phyloP scores from a whole-genome alignment of 2,888 invertebrate genomes.

The Torymus tubicola region DNA sequence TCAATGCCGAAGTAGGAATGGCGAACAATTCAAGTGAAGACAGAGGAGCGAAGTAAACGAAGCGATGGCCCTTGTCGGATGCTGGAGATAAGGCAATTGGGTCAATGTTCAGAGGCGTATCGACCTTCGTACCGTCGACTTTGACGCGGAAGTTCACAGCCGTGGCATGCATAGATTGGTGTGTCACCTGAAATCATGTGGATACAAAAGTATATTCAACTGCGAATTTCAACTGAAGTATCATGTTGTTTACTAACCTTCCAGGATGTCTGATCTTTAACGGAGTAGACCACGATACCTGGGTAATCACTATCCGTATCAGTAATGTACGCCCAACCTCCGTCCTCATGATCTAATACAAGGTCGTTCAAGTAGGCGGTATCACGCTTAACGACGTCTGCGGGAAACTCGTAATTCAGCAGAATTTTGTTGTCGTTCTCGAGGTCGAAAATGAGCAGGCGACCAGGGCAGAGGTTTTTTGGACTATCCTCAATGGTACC shows the following conservation, averaged over 20 bases:
- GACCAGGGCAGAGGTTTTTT: constrained; percentile 80
- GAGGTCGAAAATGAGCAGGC: constrained; percentile 78
- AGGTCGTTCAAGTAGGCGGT: constrained; percentile 84
- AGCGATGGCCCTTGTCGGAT: constrained; percentile 58
- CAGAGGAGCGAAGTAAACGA: constrained; percentile 82
- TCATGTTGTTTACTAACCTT: constrained; percentile 76
- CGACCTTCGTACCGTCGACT: constrained; percentile 80
- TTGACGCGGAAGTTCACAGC: constrained; percentile 79
- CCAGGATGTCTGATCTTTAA: constrained; percentile 82
- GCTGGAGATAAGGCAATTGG: constrained; percentile 84
- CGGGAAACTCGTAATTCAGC: constrained; percentile 80
- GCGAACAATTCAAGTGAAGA: constrained; percentile 83
- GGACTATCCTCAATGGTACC: constrained; percentile 78
- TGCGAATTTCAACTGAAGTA: not conserved
- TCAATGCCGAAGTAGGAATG: constrained; percentile 80
- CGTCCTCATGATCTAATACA: constrained; percentile 80
- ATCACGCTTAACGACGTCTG: constrained; percentile 79
- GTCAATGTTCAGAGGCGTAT: constrained; percentile 81
- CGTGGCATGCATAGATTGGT: constrained; percentile 82
- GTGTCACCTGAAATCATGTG: constrained; percentile 63
- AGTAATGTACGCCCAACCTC: no score
- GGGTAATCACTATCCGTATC: constrained; percentile 76
- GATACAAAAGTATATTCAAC: not conserved
- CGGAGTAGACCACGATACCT: constrained; percentile 84
- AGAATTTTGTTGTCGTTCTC: constrained; percentile 79